Evolutionary conservation across 2,797 vertebrate species (phyloP), one percentile per base, ranked within the genome.

Genomic region (Esox masquinongy): DNA sequence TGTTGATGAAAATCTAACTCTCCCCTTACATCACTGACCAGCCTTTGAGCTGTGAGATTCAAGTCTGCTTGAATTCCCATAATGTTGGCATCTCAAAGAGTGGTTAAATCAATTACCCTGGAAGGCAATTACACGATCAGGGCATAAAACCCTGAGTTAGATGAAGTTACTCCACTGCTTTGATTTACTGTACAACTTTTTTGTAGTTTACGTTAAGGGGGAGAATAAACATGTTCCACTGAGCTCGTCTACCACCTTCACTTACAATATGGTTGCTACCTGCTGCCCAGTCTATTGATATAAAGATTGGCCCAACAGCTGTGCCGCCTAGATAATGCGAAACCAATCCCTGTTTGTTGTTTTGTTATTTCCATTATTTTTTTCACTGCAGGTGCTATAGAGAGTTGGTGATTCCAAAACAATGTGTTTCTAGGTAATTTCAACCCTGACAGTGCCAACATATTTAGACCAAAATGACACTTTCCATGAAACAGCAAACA

Each of bases 211-310:
- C 1, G 43, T 47, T 47, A 47, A 75, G 78, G 82, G 4, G 74
- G 83, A 63, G 77, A 74, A 77, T 68, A 80, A 79, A 78, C 81
- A 66, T 70, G 70, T 72, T 74, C 80, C 8, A 59, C n/a, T 12
- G 43, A 47, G 56, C 9, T 61, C 1, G n/a, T 61, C 22, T 61
- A 24, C 22, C 22, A 26, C 56, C 11, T 24, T 22, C n/a, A 59
- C n/a, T 11, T 9, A 24, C 56, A n/a, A 5, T 75, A 34, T 14
- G 31, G 69, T 73, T 75, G 73, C 73, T 78, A 43, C 66, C 63
- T 78, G 49, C 63, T 59, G 77, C 67, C 86, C 85, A 36, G 80
- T 72, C 34, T 50, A 83, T 88, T 85, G 50, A 87, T 77, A 67
- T 77, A 77, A 73, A 81, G 77, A 85, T 43, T 0, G 53, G 70